A percentile compares a stretch with the other conserved stretches of the same genome.
These are phyloP conservation scores for Oreochromis spilurus DNA, from an alignment of 2,113 vertebrate species.

Conservation along the genomic window DNA sequence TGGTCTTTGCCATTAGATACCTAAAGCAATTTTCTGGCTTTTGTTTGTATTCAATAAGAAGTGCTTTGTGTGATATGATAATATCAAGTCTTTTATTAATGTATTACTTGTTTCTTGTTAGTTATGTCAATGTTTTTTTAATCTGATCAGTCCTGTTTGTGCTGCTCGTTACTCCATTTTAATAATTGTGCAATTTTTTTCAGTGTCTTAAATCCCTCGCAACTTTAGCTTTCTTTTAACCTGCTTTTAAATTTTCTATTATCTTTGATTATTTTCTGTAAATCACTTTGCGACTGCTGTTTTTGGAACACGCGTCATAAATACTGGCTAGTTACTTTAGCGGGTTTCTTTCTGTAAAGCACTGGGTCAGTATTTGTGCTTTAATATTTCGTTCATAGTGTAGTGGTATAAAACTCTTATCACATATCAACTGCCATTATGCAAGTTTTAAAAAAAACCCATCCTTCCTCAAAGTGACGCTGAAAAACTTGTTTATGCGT, in stretches of 20 bases:
- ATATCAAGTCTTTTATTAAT: background rate
- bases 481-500: background rate
- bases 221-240: background rate
- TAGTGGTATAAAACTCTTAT: background rate
- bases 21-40: background rate
- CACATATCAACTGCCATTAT: background rate
- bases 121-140: background rate
- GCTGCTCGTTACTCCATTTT: background rate
- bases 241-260: background rate
- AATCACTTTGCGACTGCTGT: background rate
- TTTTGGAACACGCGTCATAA: background rate
- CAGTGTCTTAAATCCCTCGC: background rate
- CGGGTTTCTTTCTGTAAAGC: background rate
- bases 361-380: background rate
- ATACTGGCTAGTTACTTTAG: background rate
- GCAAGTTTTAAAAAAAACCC: background rate
- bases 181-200: background rate
- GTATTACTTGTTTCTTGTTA: background rate
- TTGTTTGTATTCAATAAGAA: background rate
- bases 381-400: background rate
- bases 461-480: background rate
- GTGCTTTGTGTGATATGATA: background rate
- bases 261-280: background rate
- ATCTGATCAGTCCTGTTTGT: background rate
- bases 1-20: background rate